Conservation (phyloP, 92 coral and sea anemone species). For the Meandrina meandrites region DNA sequence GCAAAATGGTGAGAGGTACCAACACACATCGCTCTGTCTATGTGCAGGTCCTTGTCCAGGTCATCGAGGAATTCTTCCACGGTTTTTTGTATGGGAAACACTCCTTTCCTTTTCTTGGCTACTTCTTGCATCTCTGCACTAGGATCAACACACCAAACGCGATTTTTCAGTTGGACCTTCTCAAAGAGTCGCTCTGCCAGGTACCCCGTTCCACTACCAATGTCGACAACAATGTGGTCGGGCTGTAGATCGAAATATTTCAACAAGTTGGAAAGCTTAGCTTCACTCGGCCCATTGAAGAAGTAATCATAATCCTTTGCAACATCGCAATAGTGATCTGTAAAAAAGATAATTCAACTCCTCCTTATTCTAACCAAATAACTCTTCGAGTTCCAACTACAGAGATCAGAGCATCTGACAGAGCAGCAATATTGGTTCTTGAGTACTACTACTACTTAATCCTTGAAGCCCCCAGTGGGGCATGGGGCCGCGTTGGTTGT, state of each 20-base stretch:
- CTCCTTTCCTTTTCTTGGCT: slow-evolving; percentile 16
- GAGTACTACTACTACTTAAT: too few species aligned
- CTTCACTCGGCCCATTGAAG: slow-evolving; percentile 2
- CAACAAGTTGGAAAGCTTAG: background rate
- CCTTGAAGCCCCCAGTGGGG: too few species aligned
- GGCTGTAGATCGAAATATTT: slow-evolving; percentile 9
- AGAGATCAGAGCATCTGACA: too few species aligned
- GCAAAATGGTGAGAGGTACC: slow-evolving; percentile 13
- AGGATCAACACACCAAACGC: slow-evolving; percentile 31
- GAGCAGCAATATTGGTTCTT: too few species aligned
- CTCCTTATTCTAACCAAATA: too few species aligned
- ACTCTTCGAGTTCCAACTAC: too few species aligned
- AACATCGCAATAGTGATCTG: slow-evolving; percentile 18
- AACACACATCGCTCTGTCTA: background rate
- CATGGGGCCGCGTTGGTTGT: too few species aligned
- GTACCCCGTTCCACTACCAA: slow-evolving; percentile 29
- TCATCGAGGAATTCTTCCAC: slow-evolving; percentile 5
- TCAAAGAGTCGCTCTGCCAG: slow-evolving; percentile 10
- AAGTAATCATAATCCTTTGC: slow-evolving; percentile 23
- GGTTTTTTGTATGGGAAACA: background rate
- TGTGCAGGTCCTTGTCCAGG: background rate
- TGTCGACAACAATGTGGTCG: slow-evolving; percentile 9
- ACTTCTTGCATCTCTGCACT: slow-evolving; percentile 11
- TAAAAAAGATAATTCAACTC: background rate
- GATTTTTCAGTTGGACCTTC: slow-evolving; percentile 4